These are phyloP conservation scores for Gephyroberyx darwinii DNA, from an alignment of 2,797 vertebrate genomes.

Conservation along the genomic window DNA sequence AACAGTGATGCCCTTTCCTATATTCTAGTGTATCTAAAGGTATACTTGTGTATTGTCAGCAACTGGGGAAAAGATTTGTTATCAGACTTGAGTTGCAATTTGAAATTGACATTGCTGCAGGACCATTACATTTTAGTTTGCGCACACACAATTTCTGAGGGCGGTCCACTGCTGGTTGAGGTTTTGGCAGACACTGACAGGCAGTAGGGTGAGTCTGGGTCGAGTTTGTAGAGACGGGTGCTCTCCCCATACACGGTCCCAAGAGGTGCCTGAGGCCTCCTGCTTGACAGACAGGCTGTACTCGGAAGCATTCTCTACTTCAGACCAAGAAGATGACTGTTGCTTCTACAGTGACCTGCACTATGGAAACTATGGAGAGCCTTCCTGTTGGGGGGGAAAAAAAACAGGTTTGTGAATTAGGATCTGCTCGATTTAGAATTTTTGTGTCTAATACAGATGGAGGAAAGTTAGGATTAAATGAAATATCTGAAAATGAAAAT, in stretches of 20 bases:
- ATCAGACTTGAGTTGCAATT: background rate
- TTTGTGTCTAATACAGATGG: background rate
- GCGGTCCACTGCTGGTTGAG: slow-evolving; percentile 22
- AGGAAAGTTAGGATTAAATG: background rate
- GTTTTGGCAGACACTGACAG: slow-evolving; percentile 54
- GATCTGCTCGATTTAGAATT: background rate
- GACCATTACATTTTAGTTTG: slow-evolving; percentile 44
- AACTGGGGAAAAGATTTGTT: background rate
- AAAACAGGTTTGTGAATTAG: background rate
- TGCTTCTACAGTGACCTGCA: slow-evolving; percentile 39
- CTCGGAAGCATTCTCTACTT: slow-evolving; percentile 34
- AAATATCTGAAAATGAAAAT: too few species aligned
- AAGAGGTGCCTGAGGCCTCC: slow-evolving; percentile 39
- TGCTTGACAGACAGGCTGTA: slow-evolving; percentile 67
- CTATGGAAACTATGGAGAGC: slow-evolving; percentile 36
- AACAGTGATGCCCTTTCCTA: background rate
- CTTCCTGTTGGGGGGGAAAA: slow-evolving; percentile 37
- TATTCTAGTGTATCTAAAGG: slow-evolving; percentile 1
- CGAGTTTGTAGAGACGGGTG: slow-evolving; percentile 60
- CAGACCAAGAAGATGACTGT: slow-evolving; percentile 64
- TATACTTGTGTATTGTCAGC: background rate
- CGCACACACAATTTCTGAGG: slow-evolving; percentile 65
- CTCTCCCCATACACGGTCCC: slow-evolving; percentile 47
- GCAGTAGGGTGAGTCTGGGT: slow-evolving; percentile 61
- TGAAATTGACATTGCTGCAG: background rate